Base-by-base conservation (phyloP, 2,797 vertebrate genomes). In the Mormyrops attenuatus region DNA sequence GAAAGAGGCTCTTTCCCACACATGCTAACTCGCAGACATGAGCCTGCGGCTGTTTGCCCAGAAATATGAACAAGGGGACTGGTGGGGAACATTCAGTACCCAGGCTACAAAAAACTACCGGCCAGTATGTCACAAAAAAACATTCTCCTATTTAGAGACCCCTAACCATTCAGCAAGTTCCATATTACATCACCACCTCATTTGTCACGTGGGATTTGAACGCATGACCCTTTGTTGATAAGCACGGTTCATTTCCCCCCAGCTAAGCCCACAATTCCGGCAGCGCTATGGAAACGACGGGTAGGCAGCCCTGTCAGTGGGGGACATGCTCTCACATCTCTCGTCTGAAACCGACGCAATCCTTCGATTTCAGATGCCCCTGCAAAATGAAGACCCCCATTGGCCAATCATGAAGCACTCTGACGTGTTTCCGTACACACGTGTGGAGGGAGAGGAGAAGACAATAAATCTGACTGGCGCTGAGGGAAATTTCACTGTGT, bases 401-500 rank as follows among this genome's bases (percentile, higher is more conserved):
- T 3, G 7, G 44, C 22, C n/a, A 13, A 85, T 52, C 52, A 87
- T 15, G 38, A 80, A 41, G 34, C 73, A 41, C 38, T 80, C 73
- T 3, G 73, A 80, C 11, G 15, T 0, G 9, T 4, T 26, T 34
- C 85, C 53, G 26, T 30, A 26, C 4, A 15, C 5, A 1, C 22
- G 5, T 26, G n/a, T 7, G 22, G 41, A 52, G 49, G 22, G 49
- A n/a, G 22, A 77, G 47, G 22, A 44, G 22, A 88, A 34, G 88
- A 84, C 53, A 20, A 50, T 26, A 34, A 50, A 52, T 55, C 44
- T 53, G 66, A 49, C 44, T 8, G 47, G 30, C 57, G 69, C 88
- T 26, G 89, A 60, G 86, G 53, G 50, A 86, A 50, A 88, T 55
- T 66, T 49, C 41, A 63, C 89, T 87, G 88, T 88, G 69, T 90